These are phyloP conservation scores for Potorous gilbertii DNA, from an alignment of 2,797 vertebrate species.

Conservation along the genomic window DNA sequence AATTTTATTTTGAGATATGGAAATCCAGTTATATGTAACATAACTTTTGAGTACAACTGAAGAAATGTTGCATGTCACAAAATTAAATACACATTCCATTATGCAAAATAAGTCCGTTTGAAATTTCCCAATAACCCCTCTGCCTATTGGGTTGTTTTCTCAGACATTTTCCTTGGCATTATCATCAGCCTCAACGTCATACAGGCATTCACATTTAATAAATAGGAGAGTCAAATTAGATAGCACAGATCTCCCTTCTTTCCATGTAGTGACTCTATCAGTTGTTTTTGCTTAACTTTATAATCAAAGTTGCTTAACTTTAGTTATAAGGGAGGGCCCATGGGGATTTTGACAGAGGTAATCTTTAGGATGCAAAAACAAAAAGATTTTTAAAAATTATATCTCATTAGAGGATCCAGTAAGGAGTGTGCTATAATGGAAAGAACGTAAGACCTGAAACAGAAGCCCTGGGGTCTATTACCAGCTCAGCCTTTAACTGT, in stretches of 20 bases:
- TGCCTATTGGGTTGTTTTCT: not conserved
- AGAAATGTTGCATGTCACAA: conserved; percentile 52
- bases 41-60: not conserved
- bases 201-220: not conserved
- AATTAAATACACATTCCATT: conserved; percentile 8
- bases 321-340: not conserved
- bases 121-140: not conserved
- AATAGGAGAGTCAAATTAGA: not conserved
- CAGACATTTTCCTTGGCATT: not conserved
- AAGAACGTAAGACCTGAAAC: not conserved
- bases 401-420: not conserved
- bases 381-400: not conserved
- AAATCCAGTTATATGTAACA: conserved; percentile 35
- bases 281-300: not conserved
- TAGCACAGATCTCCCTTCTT: not conserved
- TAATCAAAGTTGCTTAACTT: not conserved
- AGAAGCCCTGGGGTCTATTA: not conserved
- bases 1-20: not conserved
- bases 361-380: not conserved
- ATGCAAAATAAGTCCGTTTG: not conserved
- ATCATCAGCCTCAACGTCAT: not conserved
- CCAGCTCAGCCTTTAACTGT: not conserved
- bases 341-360: not conserved
- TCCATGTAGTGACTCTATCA: not conserved
- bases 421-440: not conserved